Base-by-base conservation (phyloP, 1,140 invertebrate genomes). In the Triops cancriformis region DNA sequence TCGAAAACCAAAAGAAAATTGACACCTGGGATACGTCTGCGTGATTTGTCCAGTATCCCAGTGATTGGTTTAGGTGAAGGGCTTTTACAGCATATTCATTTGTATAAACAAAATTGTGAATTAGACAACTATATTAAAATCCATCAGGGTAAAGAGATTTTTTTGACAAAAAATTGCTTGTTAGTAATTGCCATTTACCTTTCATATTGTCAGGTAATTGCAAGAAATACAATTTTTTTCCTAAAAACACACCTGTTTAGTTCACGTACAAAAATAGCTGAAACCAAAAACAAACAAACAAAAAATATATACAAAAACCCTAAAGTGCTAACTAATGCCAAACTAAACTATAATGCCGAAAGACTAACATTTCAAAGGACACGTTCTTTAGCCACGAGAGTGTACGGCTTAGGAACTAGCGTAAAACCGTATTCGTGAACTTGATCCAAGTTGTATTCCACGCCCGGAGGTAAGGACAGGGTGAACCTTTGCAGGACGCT, bases 341-440 rank as follows among this genome's bases (percentile, higher is more conserved):
- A n/a, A n/a, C n/a, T n/a, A n/a, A n/a, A 41, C 23, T 74, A 31
- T 1, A 27, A 76, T 28, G 45, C 43, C 14, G 14, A 6, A 23
- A 26, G 0, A 3, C 26, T 10, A 26, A 26, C 26, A 73, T 31
- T 45, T 79, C 73, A 80, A 75, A 43, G 45, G 7, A 6, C 23
- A 75, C 86, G 83, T 64, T 79, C 73, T 1, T 80, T 82, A 80
- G 89, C 87, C 42, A 85, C 77, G 10, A 90, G 79, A 37, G 84
- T 82, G 77, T 89, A 87, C 2, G 84, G 81, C 45, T 89, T 89
- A 1, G 93, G 92, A 0, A 89, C 83, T 26, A 93, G 83, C 1
- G 92, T 93, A 3, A 94, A 88, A 23, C 92, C 92, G 79, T 89
- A 89, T 0, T 82, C 79, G n/a, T 82, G 82, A 41, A 80, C 72